Conservation (phyloP, 2,888 invertebrate genomes). For the Chamaedrilus cognettii region DNA sequence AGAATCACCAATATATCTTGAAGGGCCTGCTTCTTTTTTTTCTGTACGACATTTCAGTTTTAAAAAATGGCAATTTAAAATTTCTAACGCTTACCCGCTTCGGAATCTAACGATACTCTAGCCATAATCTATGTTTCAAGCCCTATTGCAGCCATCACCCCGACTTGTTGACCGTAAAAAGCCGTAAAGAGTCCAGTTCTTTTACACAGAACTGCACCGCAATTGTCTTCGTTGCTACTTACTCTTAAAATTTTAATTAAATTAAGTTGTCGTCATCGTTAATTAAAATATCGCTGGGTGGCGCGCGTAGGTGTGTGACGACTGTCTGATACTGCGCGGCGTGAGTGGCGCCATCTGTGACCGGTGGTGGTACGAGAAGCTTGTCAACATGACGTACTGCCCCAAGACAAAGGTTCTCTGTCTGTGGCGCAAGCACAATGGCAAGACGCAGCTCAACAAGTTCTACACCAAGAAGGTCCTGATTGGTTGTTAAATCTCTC, state of each 20-base stretch:
- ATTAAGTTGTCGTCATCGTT: background rate
- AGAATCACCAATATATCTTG: too few relatives aligned
- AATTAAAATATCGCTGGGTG: too few relatives aligned
- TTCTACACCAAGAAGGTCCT: conserved; percentile 97
- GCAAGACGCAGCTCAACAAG: conserved; percentile 71
- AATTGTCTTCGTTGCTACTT: background rate
- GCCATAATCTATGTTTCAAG: too few relatives aligned
- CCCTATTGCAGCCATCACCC: too few relatives aligned
- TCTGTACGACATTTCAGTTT: too few relatives aligned
- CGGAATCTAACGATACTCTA: too few relatives aligned
- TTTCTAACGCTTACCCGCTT: too few relatives aligned
- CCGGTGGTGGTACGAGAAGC: conserved; percentile 96
- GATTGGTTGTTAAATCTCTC: background rate
- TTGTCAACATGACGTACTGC: conserved; percentile 99
- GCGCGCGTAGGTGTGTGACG: conserved; percentile 85
- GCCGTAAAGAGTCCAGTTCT: background rate
- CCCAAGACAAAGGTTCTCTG: conserved; percentile 97
- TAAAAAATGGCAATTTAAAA: too few relatives aligned
- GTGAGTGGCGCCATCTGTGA: conserved; percentile 63
- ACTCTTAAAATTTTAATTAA: background rate
- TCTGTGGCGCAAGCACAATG: conserved; percentile 88
- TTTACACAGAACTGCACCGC: too few relatives aligned
- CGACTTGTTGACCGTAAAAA: too few relatives aligned
- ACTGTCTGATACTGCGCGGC: conserved; percentile 69
- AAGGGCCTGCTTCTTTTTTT: too few relatives aligned